Percentiles rank a stretch among this genome's conserved stretches.
These are phyloP conservation scores for Cephus pulcher DNA, from an alignment of 2,888 invertebrate species.

Conservation along the genomic window DNA sequence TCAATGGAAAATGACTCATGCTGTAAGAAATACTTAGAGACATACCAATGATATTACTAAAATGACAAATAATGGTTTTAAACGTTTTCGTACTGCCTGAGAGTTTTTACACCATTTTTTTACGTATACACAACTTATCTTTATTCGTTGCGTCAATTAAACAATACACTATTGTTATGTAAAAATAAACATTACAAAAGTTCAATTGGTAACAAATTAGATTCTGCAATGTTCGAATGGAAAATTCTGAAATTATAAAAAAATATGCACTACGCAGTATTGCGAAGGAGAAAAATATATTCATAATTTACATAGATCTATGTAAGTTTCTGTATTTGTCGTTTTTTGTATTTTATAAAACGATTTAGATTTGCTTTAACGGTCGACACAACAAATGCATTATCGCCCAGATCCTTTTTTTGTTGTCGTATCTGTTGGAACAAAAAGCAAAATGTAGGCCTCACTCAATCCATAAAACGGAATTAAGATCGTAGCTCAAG, in stretches of 20 bases:
- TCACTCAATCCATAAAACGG: not conserved
- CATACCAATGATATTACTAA: not conserved
- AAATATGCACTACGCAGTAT: not conserved
- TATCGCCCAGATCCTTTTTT: constrained; percentile 75
- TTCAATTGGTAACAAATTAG: not conserved
- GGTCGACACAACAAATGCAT: constrained; percentile 77
- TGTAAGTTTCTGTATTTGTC: constrained; percentile 54
- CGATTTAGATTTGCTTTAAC: constrained; percentile 77
- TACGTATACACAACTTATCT: not conserved
- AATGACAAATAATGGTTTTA: not conserved
- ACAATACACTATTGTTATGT: too few species aligned
- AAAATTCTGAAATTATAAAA: not conserved
- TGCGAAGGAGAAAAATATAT: not conserved
- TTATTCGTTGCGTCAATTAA: too few species aligned
- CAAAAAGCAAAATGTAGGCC: constrained; percentile 19
- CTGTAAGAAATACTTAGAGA: too few species aligned
- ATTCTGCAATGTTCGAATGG: not conserved
- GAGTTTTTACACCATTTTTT: not conserved
- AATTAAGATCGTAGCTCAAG: not conserved
- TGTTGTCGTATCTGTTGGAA: constrained; percentile 73
- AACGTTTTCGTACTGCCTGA: not conserved
- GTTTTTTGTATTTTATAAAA: constrained; percentile 78
- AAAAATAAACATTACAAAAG: not conserved
- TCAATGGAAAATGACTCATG: too few species aligned
- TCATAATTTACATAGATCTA: constrained; percentile 11